These are phyloP conservation scores for Pelochelys cantorii DNA, from an alignment of 2,797 vertebrate species.

Conservation along the genomic window DNA sequence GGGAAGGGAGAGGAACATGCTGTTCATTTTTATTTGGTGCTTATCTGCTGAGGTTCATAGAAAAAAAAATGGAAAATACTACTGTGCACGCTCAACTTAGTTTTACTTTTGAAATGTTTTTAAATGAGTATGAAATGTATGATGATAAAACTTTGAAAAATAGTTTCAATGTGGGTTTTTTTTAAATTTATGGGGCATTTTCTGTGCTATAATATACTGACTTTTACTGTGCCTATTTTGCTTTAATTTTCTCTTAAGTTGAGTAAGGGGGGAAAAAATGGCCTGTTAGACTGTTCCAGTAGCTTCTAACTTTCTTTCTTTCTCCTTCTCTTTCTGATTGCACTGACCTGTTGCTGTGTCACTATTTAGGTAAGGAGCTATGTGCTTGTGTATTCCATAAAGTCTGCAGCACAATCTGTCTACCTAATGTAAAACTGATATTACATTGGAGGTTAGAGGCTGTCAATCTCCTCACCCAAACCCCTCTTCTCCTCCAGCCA, in stretches of 20 bases:
- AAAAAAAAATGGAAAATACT: not conserved
- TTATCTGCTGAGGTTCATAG: not conserved
- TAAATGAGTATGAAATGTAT: not conserved
- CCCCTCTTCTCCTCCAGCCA: no score
- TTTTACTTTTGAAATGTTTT: not conserved
- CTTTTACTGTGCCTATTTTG: slow-evolving; percentile 13
- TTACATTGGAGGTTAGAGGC: no score
- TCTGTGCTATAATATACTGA: not conserved
- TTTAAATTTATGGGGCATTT: not conserved
- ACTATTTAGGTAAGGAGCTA: not conserved
- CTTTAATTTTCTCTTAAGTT: not conserved
- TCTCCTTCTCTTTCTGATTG: not conserved
- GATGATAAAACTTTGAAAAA: slow-evolving; percentile 34
- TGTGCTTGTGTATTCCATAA: not conserved
- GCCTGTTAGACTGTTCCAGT: not conserved
- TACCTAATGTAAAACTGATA: not conserved
- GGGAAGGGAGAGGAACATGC: not conserved
- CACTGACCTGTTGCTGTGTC: slow-evolving; percentile 21
- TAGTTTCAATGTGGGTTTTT: not conserved
- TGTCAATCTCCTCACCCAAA: no score
- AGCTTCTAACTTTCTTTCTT: not conserved
- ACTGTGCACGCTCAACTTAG: not conserved
- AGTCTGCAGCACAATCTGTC: not conserved
- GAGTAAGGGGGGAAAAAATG: not conserved
- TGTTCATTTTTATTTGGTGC: not conserved